Percentiles rank a stretch among this genome's conserved stretches.
Evolutionary conservation across 2,113 vertebrate species (phyloP).

Genomic region (Abramis brama): DNA sequence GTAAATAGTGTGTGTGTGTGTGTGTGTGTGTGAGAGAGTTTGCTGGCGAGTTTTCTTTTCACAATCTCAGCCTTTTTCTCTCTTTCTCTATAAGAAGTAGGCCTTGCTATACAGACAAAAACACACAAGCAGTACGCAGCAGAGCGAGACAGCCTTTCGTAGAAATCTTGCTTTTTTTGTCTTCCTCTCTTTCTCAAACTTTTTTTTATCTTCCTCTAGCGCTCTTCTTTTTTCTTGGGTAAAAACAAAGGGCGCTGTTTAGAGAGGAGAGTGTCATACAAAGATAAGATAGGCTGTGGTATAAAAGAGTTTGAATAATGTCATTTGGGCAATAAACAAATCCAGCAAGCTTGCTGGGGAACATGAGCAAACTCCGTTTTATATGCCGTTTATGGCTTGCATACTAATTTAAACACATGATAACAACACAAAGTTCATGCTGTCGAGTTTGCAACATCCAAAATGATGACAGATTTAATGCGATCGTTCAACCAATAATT

Average conservation of each 20-base stretch:
- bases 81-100: slow-evolving; percentile 23
- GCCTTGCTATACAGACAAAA: not conserved
- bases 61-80: slow-evolving; percentile 24
- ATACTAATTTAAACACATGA: not conserved
- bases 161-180: slow-evolving; percentile 8
- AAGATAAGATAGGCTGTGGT: slow-evolving; percentile 37
- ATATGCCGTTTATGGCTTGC: slow-evolving; percentile 1
- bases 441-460: not conserved
- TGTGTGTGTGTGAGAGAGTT: no score
- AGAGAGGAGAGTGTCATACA: slow-evolving; percentile 19
- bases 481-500: not conserved
- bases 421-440: not conserved
- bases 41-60: not conserved
- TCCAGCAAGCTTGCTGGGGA: not conserved
- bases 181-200: slow-evolving; percentile 24
- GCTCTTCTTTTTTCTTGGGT: slow-evolving; percentile 6
- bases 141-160: slow-evolving; percentile 32
- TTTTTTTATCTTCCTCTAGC: slow-evolving; percentile 31
- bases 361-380: not conserved
- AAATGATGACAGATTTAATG: not conserved
- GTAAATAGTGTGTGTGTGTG: not conserved
- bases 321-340: not conserved
- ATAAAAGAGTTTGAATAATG: slow-evolving; percentile 34
- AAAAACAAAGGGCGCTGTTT: slow-evolving; percentile 43
- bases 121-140: slow-evolving; percentile 36